Evolutionary conservation across 2,797 vertebrate species (phyloP).

Genomic region (Sarcoramphus papa): DNA sequence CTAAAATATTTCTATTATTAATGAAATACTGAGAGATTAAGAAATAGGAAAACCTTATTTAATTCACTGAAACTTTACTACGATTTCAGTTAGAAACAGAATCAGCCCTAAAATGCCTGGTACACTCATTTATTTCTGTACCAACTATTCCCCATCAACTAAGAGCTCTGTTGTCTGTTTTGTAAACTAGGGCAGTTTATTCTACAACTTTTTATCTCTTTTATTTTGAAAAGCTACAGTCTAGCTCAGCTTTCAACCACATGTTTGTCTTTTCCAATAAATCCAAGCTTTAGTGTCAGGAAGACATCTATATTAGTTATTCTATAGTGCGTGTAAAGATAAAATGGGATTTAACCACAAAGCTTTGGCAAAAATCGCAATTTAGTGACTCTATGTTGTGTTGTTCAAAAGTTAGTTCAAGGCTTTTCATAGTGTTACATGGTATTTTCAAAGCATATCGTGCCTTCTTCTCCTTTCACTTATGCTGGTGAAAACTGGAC

Average conservation of each 20-base stretch:
- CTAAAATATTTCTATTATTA: neutral
- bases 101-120: neutral
- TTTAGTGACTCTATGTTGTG: neutral
- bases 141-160: neutral
- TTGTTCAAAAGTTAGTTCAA: conserved; percentile 13
- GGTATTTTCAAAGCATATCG: neutral
- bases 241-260: neutral
- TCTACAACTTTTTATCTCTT: neutral
- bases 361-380: neutral
- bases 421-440: neutral
- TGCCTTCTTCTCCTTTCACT: neutral
- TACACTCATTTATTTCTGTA: neutral
- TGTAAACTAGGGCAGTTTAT: neutral
- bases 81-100: neutral
- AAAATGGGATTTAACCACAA: conserved; percentile 1
- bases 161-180: neutral
- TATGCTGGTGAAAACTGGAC: neutral
- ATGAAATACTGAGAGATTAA: neutral
- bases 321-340: neutral
- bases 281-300: conserved; percentile 7
- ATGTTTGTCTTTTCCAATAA: conserved; percentile 21
- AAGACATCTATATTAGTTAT: conserved; percentile 16
- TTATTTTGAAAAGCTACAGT: neutral
- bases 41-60: neutral
- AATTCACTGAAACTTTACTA: neutral